phyloP scores from a whole-genome alignment of 2,888 invertebrate species.

The Cremastobaeus sp. region DNA sequence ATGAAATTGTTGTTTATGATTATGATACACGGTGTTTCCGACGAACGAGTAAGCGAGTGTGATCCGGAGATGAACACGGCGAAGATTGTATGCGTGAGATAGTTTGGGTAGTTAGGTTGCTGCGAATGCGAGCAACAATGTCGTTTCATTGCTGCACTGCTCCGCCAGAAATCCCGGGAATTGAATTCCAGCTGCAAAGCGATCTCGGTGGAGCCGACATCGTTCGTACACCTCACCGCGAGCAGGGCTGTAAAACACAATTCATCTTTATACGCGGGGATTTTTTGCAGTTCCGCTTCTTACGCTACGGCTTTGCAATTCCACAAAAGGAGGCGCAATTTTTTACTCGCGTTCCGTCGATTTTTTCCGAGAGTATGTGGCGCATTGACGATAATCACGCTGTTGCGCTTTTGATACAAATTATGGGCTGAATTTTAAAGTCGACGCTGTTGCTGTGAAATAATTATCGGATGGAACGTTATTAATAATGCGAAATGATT shows the following conservation, averaged over 20 bases:
- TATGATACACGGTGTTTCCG: conserved; percentile 7
- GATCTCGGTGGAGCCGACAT: conserved; percentile 26
- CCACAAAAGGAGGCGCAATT: too few species aligned
- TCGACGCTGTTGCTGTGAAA: not conserved
- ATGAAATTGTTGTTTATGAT: conserved; percentile 11
- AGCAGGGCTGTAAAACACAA: conserved; percentile 20
- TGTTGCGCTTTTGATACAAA: too few species aligned
- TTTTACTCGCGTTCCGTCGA: conserved; percentile 6
- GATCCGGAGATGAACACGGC: conserved; percentile 46
- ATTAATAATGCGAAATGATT: conserved; percentile 26
- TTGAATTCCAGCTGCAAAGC: conserved; percentile 61
- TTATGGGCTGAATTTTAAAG: too few species aligned
- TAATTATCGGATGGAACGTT: conserved; percentile 2
- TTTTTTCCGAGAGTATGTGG: too few species aligned
- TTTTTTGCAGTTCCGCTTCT: conserved; percentile 15
- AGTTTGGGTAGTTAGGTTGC: conserved; percentile 67
- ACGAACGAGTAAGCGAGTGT: conserved; percentile 20
- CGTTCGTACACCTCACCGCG: too few species aligned
- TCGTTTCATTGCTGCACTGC: conserved; percentile 63
- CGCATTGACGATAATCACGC: too few species aligned
- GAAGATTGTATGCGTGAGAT: conserved; percentile 69
- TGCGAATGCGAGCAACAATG: conserved; percentile 49
- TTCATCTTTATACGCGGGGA: conserved; percentile 28
- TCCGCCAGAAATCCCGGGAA: conserved; percentile 67
- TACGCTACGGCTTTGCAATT: conserved; percentile 1